Conservation (phyloP, 2,888 invertebrate genomes). For the Leptinotarsa juncta region DNA sequence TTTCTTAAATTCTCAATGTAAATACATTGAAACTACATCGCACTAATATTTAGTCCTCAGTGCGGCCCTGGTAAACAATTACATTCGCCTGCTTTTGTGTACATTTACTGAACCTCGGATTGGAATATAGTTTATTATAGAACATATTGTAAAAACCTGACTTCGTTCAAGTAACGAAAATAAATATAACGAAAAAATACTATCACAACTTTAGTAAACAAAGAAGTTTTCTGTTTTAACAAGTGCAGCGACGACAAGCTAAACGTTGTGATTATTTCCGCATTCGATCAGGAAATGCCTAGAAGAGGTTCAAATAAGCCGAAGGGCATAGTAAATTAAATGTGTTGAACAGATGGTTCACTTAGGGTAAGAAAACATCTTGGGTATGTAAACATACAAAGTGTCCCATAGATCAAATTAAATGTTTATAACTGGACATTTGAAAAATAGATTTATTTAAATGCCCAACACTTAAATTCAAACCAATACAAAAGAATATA, state of each 20-base stretch:
- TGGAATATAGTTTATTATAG: not conserved
- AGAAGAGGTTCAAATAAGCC: not conserved
- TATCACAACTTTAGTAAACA: slow-evolving; percentile 6
- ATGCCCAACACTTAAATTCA: too few relatives aligned
- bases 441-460: too few relatives aligned
- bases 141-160: slow-evolving; percentile 11
- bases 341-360: slow-evolving; percentile 8
- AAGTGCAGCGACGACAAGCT: not conserved
- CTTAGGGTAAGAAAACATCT: not conserved
- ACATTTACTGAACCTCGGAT: too few relatives aligned
- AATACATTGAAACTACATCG: too few relatives aligned
- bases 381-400: too few relatives aligned
- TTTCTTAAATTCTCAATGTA: too few relatives aligned
- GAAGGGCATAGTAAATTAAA: not conserved
- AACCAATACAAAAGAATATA: too few relatives aligned
- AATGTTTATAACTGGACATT: too few relatives aligned
- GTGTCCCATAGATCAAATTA: too few relatives aligned
- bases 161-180: slow-evolving; percentile 1
- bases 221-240: not conserved
- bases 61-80: too few relatives aligned
- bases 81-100: too few relatives aligned
- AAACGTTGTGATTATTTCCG: slow-evolving; percentile 11
- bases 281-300: not conserved
- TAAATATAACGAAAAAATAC: slow-evolving; percentile 1
- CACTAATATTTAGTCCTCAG: too few relatives aligned